phyloP scores from a whole-genome alignment of 2,888 invertebrate genomes.

The Nomada fucata region DNA sequence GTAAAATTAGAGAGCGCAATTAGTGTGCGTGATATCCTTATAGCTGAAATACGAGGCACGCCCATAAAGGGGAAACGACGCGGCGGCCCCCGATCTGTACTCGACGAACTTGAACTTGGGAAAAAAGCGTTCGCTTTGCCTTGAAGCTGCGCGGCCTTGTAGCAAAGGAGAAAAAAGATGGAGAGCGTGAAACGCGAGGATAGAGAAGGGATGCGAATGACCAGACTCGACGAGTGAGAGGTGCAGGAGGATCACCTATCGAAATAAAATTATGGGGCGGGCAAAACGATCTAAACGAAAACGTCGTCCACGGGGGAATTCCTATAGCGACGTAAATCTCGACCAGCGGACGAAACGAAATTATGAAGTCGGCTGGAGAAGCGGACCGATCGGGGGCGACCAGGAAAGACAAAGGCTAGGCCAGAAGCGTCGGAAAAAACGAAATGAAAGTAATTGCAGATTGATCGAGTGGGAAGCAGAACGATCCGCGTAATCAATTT shows the following conservation, averaged over 20 bases:
- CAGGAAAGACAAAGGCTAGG: neutral
- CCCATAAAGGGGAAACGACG: slow-evolving; percentile 20
- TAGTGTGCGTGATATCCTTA: neutral
- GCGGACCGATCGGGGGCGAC: neutral
- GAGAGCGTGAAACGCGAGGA: neutral
- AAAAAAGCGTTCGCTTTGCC: slow-evolving; percentile 64
- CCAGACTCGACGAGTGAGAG: slow-evolving; percentile 7
- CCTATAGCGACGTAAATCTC: neutral
- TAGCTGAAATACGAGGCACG: neutral
- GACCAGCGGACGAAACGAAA: neutral
- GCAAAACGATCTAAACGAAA: neutral
- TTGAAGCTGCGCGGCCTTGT: slow-evolving; percentile 53
- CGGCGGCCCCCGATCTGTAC: slow-evolving; percentile 38
- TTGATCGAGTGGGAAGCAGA: slow-evolving; percentile 33
- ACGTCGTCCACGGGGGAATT: neutral
- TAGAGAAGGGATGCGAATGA: slow-evolving; percentile 23
- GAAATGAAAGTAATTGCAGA: slow-evolving; percentile 7
- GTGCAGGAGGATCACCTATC: neutral
- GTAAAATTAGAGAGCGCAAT: neutral
- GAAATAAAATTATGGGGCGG: neutral
- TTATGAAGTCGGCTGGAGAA: neutral
- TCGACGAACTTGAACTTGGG: slow-evolving; percentile 72
- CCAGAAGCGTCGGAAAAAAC: slow-evolving; percentile 4
- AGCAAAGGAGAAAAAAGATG: neutral
- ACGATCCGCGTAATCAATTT: slow-evolving; percentile 49